Base-by-base conservation (phyloP, 2,888 invertebrate genomes). In the Silvanus unidentatus region DNA sequence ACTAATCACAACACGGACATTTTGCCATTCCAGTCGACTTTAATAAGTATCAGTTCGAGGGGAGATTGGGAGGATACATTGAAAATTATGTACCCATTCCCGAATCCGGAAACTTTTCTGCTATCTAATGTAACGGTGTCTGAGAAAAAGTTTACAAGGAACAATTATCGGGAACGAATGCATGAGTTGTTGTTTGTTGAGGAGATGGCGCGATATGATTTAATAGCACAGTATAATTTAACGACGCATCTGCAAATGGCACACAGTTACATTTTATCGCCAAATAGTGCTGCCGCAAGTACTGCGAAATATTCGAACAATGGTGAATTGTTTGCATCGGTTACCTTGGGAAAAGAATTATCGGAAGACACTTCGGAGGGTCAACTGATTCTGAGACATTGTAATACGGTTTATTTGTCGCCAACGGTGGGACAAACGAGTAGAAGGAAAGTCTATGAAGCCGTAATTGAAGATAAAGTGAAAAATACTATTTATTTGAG, bases 321-420 rank as follows among this genome's bases (percentile, higher is more conserved):
- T 13, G 87, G 86, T 11, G 88, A 88, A 68, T 70, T 89, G 22
- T 88, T 86, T 70, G 88, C 85, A 5, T 74, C 83, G 46, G 77
- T 88, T 71, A 78, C 78, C 41, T 70, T 88, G 32, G 81, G 81
- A 15, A 82, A 84, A 61, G 84, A 85, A 60, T 75, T 90, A 35
- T 87, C 87, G 0, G 89, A 89, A 66, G 90, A 90, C 64, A 87
- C 88, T 2, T 82, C 86, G 9, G 86, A 87, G 39, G 90, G 90
- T 1, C 76, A 88, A 16, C 73, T 90, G 10, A 83, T 90, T 48
- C 71, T 89, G 11, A 84, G 84, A 60, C 86, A 86, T 60, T 88
- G 88, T 63, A 81, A 80, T 47, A 79, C 79, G 30, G 82, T 88
- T 5, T 78, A 59, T 50, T 42, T 77, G 75, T 30, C 72, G 69